These are phyloP conservation scores for Micoletzkya japonica DNA, from an alignment of 2,888 invertebrate genomes.

Conservation along the genomic window DNA sequence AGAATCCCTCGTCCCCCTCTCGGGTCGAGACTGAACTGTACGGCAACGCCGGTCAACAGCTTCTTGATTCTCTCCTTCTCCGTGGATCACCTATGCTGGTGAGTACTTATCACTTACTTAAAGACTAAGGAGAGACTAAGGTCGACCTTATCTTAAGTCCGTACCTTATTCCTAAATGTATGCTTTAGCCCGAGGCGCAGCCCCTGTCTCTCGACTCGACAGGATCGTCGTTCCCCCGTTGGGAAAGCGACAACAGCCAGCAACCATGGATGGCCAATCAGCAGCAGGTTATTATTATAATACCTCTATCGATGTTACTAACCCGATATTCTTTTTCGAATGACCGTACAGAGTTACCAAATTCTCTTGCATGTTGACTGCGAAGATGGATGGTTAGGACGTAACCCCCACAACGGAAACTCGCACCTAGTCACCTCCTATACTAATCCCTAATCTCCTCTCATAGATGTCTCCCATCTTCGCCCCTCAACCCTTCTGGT, in stretches of 20 bases:
- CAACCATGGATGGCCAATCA: slow-evolving; percentile 21
- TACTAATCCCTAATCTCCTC: too few species aligned
- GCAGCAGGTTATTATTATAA: not conserved
- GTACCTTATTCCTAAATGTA: not conserved
- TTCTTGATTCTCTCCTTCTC: slow-evolving; percentile 1
- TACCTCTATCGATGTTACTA: too few species aligned
- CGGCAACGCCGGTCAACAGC: not conserved
- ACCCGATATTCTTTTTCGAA: too few species aligned
- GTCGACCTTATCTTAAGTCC: not conserved
- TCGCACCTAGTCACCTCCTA: too few species aligned
- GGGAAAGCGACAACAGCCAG: slow-evolving; percentile 14
- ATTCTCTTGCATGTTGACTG: too few species aligned
- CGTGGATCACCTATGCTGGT: slow-evolving; percentile 20
- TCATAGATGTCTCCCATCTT: too few species aligned
- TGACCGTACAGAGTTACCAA: too few species aligned
- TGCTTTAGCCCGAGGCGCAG: not conserved
- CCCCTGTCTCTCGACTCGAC: slow-evolving; percentile 3
- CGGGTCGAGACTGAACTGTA: slow-evolving; percentile 19
- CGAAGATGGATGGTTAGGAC: too few species aligned
- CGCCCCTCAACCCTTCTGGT: too few species aligned
- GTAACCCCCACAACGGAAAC: too few species aligned
- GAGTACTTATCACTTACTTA: not conserved
- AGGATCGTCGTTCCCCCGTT: slow-evolving; percentile 25
- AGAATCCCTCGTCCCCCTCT: not conserved
- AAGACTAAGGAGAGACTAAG: not conserved